Base-by-base conservation (phyloP, 2,797 vertebrate species). In the Parambassis ranga region DNA sequence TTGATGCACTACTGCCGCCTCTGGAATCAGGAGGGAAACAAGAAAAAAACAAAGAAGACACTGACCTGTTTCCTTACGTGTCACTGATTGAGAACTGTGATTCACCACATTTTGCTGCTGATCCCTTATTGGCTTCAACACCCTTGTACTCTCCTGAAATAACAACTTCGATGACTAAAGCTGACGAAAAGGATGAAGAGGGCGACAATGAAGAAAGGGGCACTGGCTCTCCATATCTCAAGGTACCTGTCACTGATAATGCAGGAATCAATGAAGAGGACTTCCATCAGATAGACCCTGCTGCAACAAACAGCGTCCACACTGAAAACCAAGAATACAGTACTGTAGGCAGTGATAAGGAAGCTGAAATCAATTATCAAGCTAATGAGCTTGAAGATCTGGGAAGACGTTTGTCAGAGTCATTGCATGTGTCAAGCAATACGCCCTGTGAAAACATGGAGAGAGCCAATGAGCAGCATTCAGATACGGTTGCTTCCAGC, bases 301-400 rank as follows among this genome's bases (percentile, higher is more conserved):
- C 42, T 44, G 24, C 22, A 6, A 15, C 33, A 14, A 49, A 35
- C 10, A 22, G 36, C 14, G 4, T 32, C 27, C 31, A 23, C 33
- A 37, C 13, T 65, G 71, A 77, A 42, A 70, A 42, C 39, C 33
- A 68, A 2, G 50, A 77, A 28, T 22, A 47, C 37, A 26, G 28
- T 4, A 13, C 24, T 36, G 2, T 13, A 14, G 36, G 43, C 10
- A 53, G 66, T 19, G 80, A 71, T 30, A 64, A 79, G 2, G 84
- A 81, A 66, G 37, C 33, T 18, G 69, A 63, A 20, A 70, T 31
- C 28, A 27, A 24, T 48, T 13, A 18, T 8, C 26, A 70, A 1
- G 66, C 68, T 1, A 62, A 62, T 65, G 88, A 90, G 42, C 30
- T 94, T 7, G 88, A 91, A 32, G 90, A 92, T 5, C 87, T 97